A percentile compares a stretch with the other conserved stretches of the same genome.
These are phyloP conservation scores for Tetramorium simillimum DNA, from an alignment of 1,140 invertebrate genomes.

Conservation along the genomic window DNA sequence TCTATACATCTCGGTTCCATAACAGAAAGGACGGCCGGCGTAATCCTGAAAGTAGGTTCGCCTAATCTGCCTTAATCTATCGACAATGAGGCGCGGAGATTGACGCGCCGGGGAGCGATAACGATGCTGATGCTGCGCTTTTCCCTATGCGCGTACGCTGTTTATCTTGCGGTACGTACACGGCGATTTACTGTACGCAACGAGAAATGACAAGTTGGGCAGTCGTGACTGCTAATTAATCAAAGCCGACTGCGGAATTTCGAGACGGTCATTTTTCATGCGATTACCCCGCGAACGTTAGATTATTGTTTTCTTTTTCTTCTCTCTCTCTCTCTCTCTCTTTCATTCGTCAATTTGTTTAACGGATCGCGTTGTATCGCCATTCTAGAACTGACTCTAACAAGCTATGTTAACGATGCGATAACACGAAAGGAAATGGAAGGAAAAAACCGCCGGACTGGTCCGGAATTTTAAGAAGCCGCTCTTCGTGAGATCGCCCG, in stretches of 20 bases:
- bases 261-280: constrained; percentile 31
- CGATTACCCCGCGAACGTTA: constrained; percentile 37
- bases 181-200: constrained; percentile 41
- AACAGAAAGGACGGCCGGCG: constrained; percentile 46
- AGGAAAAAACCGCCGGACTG: not conserved
- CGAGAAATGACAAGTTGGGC: constrained; percentile 53
- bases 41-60: constrained; percentile 58
- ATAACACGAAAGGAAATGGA: not conserved
- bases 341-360: not conserved
- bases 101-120: constrained; percentile 49
- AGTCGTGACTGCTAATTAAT: constrained; percentile 49
- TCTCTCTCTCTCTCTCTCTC: too few relatives aligned
- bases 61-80: constrained; percentile 60
- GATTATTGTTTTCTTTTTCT: not conserved
- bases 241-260: constrained; percentile 36
- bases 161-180: constrained; percentile 43
- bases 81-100: constrained; percentile 59
- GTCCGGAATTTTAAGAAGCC: not conserved
- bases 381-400: not conserved
- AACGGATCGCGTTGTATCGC: not conserved
- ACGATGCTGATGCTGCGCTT: constrained; percentile 59
- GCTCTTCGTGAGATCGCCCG: not conserved
- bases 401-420: constrained; percentile 12
- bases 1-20: constrained; percentile 30
- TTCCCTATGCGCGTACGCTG: constrained; percentile 36